These are phyloP conservation scores for Phenganax subtilis DNA, from an alignment of 92 coral and sea anemone genomes.

Conservation along the genomic window DNA sequence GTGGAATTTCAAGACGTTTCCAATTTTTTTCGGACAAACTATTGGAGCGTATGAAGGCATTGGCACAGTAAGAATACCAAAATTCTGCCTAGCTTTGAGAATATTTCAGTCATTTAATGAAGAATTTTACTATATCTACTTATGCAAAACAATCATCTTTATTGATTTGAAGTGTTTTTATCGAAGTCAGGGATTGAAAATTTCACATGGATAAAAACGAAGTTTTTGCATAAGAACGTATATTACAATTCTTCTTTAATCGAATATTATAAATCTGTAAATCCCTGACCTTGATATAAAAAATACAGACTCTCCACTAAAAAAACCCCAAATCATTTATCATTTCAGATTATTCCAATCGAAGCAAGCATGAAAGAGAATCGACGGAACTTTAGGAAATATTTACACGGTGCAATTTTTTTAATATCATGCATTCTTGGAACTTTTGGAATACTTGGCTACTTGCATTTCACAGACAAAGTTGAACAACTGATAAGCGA, in stretches of 20 bases:
- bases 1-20: slow-evolving; percentile 65
- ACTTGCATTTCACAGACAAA: slow-evolving; percentile 62
- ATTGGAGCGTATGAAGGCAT: slow-evolving; percentile 93
- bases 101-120: no score
- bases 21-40: slow-evolving; percentile 94
- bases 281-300: no score
- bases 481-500: slow-evolving; percentile 75
- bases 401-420: slow-evolving; percentile 79
- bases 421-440: slow-evolving; percentile 62
- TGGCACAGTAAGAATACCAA: slow-evolving; percentile 60
- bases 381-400: slow-evolving; percentile 64
- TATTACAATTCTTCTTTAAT: no score
- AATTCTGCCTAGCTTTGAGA: no score
- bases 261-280: no score
- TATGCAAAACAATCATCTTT: no score
- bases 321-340: background rate
- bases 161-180: no score
- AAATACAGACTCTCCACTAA: no score
- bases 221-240: no score
- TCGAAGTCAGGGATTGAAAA: no score
- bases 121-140: no score
- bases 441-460: slow-evolving; percentile 80
- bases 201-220: no score
- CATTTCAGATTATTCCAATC: slow-evolving; percentile 68
- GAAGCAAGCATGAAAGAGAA: slow-evolving; percentile 95